These are phyloP conservation scores for Phallusia fumigata DNA, from an alignment of 23 tunicate species.

Conservation along the genomic window DNA sequence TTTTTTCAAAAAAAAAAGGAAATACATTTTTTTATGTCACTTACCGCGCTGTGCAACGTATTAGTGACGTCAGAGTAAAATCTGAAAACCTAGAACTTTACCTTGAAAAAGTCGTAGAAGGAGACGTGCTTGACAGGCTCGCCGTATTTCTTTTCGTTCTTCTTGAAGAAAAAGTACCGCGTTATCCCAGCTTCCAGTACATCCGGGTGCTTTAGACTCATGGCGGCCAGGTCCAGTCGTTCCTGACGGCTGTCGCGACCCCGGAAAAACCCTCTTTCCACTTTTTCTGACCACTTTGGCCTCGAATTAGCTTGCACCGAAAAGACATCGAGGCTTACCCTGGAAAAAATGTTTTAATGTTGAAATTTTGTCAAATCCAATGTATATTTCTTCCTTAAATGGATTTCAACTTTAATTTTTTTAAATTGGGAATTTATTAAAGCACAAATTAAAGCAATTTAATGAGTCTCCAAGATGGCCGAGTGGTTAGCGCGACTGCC, in stretches of 20 bases:
- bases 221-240: constrained; percentile 82
- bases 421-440: no score
- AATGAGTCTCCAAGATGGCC: no score
- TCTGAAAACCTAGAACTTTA: neutral
- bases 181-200: constrained; percentile 84
- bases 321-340: constrained; percentile 82
- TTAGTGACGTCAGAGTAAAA: no score
- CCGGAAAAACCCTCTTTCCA: constrained; percentile 81
- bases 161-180: constrained; percentile 89
- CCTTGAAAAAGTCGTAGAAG: constrained; percentile 86
- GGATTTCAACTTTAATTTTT: no score
- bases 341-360: neutral
- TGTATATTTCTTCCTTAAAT: no score
- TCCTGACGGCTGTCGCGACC: constrained; percentile 96
- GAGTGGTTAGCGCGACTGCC: no score
- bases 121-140: constrained; percentile 68
- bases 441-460: no score
- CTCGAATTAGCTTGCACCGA: constrained; percentile 90
- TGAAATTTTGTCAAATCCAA: no score
- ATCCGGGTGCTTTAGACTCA: constrained; percentile 79
- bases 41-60: no score
- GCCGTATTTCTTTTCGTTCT: constrained; percentile 87
- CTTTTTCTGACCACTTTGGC: constrained; percentile 85
- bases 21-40: no score
- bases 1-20: no score